These are phyloP conservation scores for Eremophila alpestris DNA, from an alignment of 2,797 vertebrate species.

Conservation along the genomic window DNA sequence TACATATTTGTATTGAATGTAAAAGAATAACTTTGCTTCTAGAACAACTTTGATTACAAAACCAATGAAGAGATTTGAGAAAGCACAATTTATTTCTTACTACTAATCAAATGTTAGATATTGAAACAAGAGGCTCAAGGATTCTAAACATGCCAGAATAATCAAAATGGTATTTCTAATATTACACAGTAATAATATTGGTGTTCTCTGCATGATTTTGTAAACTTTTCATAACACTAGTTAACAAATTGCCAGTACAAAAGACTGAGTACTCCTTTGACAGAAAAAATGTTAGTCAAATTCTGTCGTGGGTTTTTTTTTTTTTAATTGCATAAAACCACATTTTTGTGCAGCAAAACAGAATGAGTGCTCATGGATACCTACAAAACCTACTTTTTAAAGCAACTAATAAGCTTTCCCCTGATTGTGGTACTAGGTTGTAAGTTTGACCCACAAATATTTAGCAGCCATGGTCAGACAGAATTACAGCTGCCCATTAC, in stretches of 20 bases:
- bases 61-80: background rate
- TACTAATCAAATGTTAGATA: background rate
- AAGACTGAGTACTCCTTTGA: background rate
- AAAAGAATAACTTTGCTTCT: background rate
- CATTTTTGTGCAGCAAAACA: background rate
- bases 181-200: background rate
- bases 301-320: rapidly evolving
- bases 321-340: background rate
- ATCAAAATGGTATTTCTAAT: background rate
- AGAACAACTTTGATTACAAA: background rate
- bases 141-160: background rate
- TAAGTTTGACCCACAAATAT: background rate
- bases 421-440: rapidly evolving
- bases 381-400: background rate
- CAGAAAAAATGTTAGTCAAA: background rate
- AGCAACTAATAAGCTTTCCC: background rate
- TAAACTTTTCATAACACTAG: background rate
- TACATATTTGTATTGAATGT: background rate
- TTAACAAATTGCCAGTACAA: background rate
- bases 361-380: background rate
- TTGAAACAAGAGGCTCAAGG: background rate
- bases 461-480: background rate
- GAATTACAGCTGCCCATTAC: background rate
- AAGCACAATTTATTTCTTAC: background rate
- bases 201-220: background rate